These are phyloP conservation scores for Zosterops lateralis DNA, from an alignment of 2,113 vertebrate genomes.

Conservation along the genomic window DNA sequence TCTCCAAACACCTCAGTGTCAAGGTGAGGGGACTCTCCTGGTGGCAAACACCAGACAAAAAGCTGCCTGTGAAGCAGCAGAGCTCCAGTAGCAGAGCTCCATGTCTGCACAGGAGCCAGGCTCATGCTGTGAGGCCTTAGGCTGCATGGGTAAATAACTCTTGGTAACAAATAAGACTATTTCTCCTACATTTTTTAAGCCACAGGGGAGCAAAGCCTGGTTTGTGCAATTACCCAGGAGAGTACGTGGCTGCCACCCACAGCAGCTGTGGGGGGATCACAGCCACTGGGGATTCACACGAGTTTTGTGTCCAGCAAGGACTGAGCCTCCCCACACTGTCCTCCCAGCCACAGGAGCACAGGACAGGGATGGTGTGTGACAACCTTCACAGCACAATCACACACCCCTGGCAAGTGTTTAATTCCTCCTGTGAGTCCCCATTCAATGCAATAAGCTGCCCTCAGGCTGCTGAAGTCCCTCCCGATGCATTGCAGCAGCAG, in stretches of 20 bases:
- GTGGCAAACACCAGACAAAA: neutral
- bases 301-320: neutral
- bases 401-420: neutral
- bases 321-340: neutral
- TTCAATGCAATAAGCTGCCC: neutral
- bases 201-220: neutral
- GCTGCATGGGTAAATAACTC: neutral
- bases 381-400: neutral
- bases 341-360: rapidly evolving
- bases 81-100: neutral
- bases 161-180: neutral
- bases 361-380: neutral
- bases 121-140: neutral
- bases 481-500: neutral
- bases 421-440: neutral
- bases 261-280: neutral
- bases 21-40: neutral
- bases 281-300: neutral
- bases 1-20: neutral
- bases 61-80: rapidly evolving
- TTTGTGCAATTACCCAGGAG: neutral
- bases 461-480: neutral
- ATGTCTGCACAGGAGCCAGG: neutral
- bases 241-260: neutral
- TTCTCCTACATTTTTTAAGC: neutral